A percentile compares a stretch with the other conserved stretches of the same genome.
phyloP scores from a whole-genome alignment of 2,113 vertebrate species.

The Pungitius pungitius region DNA sequence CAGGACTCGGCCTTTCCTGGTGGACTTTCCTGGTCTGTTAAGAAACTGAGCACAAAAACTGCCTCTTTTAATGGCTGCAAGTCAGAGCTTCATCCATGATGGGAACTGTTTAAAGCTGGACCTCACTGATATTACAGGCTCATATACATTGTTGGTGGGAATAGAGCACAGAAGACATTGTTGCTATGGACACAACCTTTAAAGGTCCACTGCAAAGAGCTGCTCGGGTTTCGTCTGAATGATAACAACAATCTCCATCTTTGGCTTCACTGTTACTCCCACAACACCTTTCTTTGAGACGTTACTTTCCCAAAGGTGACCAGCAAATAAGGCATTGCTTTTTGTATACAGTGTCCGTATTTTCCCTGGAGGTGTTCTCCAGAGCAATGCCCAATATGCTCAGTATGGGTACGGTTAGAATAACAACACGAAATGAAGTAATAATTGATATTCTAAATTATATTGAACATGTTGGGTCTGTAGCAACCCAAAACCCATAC shows the following conservation, averaged over 20 bases:
- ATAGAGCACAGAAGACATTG: neutral
- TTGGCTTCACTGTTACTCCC: neutral
- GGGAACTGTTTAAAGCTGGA: constrained; percentile 2
- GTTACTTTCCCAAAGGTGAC: neutral
- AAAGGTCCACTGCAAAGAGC: constrained; percentile 26
- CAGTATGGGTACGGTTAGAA: constrained; percentile 32
- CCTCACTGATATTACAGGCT: constrained; percentile 32
- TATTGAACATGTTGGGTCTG: constrained; percentile 12
- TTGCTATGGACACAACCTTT: constrained; percentile 15
- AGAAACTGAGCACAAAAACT: constrained; percentile 22
- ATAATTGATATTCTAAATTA: neutral
- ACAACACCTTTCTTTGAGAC: constrained; percentile 8
- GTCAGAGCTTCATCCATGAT: constrained; percentile 1
- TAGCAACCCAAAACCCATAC: neutral
- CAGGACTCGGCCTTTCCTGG: neutral
- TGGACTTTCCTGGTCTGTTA: neutral
- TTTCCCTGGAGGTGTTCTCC: constrained; percentile 20
- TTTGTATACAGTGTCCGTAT: constrained; percentile 28
- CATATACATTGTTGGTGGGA: constrained; percentile 13
- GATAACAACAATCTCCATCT: constrained; percentile 27
- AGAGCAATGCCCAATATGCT: neutral
- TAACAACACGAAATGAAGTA: constrained; percentile 16
- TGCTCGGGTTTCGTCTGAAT: constrained; percentile 55
- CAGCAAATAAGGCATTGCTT: constrained; percentile 14
- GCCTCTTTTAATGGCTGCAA: constrained; percentile 1